These are phyloP conservation scores for Falco columbarius DNA, from an alignment of 2,797 vertebrate genomes.

Conservation along the genomic window DNA sequence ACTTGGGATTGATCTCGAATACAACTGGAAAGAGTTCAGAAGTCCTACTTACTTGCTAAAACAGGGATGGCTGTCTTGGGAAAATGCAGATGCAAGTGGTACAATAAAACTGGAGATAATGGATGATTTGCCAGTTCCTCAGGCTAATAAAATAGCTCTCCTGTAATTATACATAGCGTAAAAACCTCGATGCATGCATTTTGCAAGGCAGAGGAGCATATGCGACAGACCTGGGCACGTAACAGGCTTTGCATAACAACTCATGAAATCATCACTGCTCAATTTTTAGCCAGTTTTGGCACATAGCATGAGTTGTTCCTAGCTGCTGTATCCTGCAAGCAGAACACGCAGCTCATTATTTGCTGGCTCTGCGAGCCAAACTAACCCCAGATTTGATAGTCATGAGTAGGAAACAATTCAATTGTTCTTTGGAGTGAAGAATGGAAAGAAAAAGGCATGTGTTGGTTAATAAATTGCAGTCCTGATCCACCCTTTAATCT, in stretches of 20 bases:
- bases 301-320: neutral
- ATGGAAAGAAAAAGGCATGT: conserved; percentile 18
- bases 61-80: neutral
- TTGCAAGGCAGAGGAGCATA: neutral
- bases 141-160: neutral
- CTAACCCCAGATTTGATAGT: neutral
- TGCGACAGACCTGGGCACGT: neutral
- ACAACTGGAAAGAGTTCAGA: neutral
- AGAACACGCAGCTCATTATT: neutral
- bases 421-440: conserved; percentile 32
- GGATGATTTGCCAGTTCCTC: neutral
- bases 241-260: neutral
- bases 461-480: neutral
- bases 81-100: neutral
- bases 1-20: neutral
- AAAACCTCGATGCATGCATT: neutral
- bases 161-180: neutral
- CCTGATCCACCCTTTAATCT: neutral
- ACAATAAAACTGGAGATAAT: neutral
- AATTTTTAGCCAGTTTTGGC: neutral
- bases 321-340: neutral
- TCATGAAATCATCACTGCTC: neutral
- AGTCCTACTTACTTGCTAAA: neutral
- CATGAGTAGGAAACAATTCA: conserved; percentile 4
- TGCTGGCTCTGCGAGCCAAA: conserved; percentile 23